Evolutionary conservation across 2,797 vertebrate genomes (phyloP), one percentile per base, ranked within the genome.

Genomic region (Tarsius wallacei): DNA sequence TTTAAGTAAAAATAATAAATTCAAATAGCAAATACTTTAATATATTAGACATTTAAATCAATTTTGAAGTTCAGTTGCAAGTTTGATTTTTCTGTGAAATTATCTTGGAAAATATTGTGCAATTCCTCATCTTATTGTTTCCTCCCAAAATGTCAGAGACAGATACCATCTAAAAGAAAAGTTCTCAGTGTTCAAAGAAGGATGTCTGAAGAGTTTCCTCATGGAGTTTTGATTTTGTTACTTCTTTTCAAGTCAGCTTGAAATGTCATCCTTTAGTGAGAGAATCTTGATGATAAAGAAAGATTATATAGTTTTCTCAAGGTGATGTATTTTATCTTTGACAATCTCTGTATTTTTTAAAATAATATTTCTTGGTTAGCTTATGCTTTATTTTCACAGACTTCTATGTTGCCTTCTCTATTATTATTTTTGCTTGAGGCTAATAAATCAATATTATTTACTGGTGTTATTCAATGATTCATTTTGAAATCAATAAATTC

Each of bases 181-280:
- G 19, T 28, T 87, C 74, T 87, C 68, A 13, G 0, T 55, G 47
- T 22, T 96, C 66, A 68, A 64, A 92, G 76, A 96, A 96, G 83
- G 71, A 93, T 84, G 53, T 47, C 36, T n/a, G 73, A 90, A 93
- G 42, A 5, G 16, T 96, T 96, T 97, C 59, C 31, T 66, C n/a
- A 59, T 73, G 22, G 64, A 95, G 26, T 87, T 95, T 94, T 84
- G 81, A 93, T 95, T 90, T 47, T 81, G 28, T 97, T 94, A 88
- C 13, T 19, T 66, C 86, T 94, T 91, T 85, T 84, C 94, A 88
- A 90, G n/a, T 24, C 87, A 87, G 49, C 42, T 53, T 78, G 59
- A 96, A 90, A 83, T 88, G 24, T 19, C 53, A 90, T 57, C 16
- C 7, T 64, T 96, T 51, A 53, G 9, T 73, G n/a, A 86, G 36